Percentiles rank a stretch among this genome's conserved stretches.
Conservation (phyloP, 2,113 vertebrate genomes). For the Nesogale talazaci region DNA sequence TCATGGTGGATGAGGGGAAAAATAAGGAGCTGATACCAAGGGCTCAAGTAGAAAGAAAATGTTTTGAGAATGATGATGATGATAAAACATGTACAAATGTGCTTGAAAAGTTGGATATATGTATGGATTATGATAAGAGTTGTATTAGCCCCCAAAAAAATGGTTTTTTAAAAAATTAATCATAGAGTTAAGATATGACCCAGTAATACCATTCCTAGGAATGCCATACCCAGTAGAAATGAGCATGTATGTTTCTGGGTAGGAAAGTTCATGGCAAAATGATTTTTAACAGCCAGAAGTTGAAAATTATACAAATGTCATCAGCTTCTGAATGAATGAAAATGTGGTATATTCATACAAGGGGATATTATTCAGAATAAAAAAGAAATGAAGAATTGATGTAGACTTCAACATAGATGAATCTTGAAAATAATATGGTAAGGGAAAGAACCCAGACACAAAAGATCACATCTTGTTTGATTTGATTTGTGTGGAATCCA, state of each 20-base stretch:
- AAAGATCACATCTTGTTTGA: neutral
- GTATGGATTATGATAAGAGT: too few species aligned
- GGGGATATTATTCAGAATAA: neutral
- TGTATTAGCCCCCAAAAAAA: too few species aligned
- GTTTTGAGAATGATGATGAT: too few species aligned
- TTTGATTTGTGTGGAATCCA: neutral
- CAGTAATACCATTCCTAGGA: neutral
- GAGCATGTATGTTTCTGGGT: neutral
- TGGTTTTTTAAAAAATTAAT: neutral
- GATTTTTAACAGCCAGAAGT: neutral
- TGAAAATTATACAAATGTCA: neutral
- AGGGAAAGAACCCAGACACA: neutral
- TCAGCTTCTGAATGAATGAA: neutral
- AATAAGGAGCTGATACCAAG: too few species aligned
- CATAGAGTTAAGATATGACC: neutral
- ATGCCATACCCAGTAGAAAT: neutral
- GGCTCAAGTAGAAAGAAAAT: too few species aligned
- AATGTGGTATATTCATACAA: neutral
- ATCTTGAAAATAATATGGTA: neutral
- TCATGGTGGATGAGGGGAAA: too few species aligned
- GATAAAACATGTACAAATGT: too few species aligned
- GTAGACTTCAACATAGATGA: neutral
- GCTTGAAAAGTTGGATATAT: too few species aligned
- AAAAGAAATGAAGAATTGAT: neutral
- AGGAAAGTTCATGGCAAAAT: neutral